These are phyloP conservation scores for Lasius platythorax DNA, from an alignment of 2,888 invertebrate species.

Conservation along the genomic window DNA sequence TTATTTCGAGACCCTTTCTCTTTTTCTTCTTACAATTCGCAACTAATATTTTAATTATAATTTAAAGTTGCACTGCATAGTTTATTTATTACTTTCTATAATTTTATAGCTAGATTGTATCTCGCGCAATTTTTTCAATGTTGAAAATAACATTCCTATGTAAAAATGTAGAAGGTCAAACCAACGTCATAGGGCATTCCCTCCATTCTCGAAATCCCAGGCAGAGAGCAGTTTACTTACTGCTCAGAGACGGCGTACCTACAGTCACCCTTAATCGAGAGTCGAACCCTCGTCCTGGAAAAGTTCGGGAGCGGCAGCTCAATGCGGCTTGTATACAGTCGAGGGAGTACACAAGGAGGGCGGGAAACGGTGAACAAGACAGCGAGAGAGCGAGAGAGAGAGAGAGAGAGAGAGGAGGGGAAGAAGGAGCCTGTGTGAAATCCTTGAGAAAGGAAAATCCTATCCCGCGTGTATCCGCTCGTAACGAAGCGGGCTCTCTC, in stretches of 20 bases:
- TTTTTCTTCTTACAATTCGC: slow-evolving; percentile 34
- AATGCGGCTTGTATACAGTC: slow-evolving; percentile 45
- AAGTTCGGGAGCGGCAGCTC: slow-evolving; percentile 61
- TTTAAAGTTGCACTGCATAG: not conserved
- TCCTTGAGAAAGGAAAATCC: slow-evolving; percentile 66
- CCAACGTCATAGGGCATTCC: slow-evolving; percentile 22
- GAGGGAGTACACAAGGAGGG: slow-evolving; percentile 8
- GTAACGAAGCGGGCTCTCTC: slow-evolving; percentile 65
- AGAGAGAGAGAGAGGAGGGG: slow-evolving; percentile 11
- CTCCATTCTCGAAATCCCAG: slow-evolving; percentile 42
- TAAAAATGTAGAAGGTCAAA: slow-evolving; percentile 45
- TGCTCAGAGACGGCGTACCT: slow-evolving; percentile 54
- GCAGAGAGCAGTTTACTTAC: slow-evolving; percentile 55
- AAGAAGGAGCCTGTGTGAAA: slow-evolving; percentile 53
- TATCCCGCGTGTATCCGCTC: slow-evolving; percentile 61
- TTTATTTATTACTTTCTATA: not conserved
- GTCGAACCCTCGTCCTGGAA: slow-evolving; percentile 65
- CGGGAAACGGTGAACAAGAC: slow-evolving; percentile 38
- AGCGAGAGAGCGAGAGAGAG: not conserved
- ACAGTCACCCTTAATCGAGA: slow-evolving; percentile 64
- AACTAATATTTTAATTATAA: not conserved
- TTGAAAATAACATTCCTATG: slow-evolving; percentile 7
- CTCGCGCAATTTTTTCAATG: not conserved
- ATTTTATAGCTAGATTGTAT: not conserved
- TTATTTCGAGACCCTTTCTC: slow-evolving; percentile 56